A percentile compares a stretch with the other conserved stretches of the same genome.
Conservation (phyloP, 2,888 invertebrate species). For the Esperia sulphurella region DNA sequence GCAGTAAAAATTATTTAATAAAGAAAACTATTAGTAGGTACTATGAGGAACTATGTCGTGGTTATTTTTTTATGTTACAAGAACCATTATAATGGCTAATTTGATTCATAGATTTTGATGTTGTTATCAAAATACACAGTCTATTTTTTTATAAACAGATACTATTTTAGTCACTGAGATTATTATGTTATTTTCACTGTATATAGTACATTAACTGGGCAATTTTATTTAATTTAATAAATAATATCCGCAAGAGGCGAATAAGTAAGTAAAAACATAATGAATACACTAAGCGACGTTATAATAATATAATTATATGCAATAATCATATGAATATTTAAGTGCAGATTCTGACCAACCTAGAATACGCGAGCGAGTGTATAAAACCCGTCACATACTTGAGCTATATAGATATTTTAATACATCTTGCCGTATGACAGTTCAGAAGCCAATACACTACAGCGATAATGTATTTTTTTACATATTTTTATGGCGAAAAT, state of each 20-base stretch:
- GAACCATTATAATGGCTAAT: conserved; percentile 42
- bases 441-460: too few relatives aligned
- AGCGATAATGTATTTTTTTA: too few relatives aligned
- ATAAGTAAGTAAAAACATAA: conserved; percentile 38
- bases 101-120: conserved; percentile 62
- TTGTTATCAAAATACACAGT: conserved; percentile 73
- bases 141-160: conserved; percentile 50
- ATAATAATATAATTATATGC: conserved; percentile 24
- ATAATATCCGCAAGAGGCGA: conserved; percentile 35
- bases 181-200: conserved; percentile 33
- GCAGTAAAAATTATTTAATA: conserved; percentile 65
- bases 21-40: conserved; percentile 77
- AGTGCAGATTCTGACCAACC: conserved; percentile 20
- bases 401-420: too few relatives aligned
- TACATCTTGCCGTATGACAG: too few relatives aligned
- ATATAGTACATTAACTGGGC: conserved; percentile 28
- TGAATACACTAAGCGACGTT: conserved; percentile 38
- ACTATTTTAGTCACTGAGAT: conserved; percentile 53
- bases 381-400: too few relatives aligned
- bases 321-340: conserved; percentile 34
- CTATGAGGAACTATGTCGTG: conserved; percentile 78
- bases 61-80: conserved; percentile 54
- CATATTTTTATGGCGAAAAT: too few relatives aligned
- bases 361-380: conserved; percentile 22
- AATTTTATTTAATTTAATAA: conserved; percentile 23